Evolutionary conservation across 2,888 invertebrate genomes (phyloP), one percentile per base, ranked within the genome.

Genomic region (Drosophila infuscata): DNA sequence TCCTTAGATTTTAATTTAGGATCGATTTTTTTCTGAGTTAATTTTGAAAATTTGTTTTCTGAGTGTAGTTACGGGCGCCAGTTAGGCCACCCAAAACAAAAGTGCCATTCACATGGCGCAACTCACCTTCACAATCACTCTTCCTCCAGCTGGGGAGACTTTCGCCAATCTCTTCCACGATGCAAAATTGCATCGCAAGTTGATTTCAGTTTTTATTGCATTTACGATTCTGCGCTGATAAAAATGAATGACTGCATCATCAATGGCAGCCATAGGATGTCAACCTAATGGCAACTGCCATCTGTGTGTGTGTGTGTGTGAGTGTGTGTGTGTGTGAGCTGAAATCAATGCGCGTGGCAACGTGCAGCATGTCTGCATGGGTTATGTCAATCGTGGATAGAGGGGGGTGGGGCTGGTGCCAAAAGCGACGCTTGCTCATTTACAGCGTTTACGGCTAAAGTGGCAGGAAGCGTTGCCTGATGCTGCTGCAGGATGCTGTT

Each of bases 181-280:
- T 25, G 38, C 54, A 35, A 71, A 76, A 76, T 66, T 69, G 61
- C 74, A 80, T 63, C 53, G 68, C 67, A 70, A 70, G 74, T 77
- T 80, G 78, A 75, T 78, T 81, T 75, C 59, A 56, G 59, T 74
- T 73, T 83, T 85, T 83, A 84, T 87, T 82, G 87, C 87, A 82
- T 84, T 87, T 80, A 62, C 78, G 81, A 70, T 57, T 61, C 70
- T 54, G 29, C 70, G 62, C 82, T 85, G 88, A 85, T 85, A 85
- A 87, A 87, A 87, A 82, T 84, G 82, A 87, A 82, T 87, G 85
- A 85, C 79, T 84, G 77, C 85, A 81, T 84, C 87, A 78, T 82
- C 77, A 74, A 70, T 73, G 79, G 53, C 77, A 76, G 70, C 68
- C 59, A 63, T 70, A 67, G 70, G 70, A 71, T 58, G 64, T 53